These are phyloP conservation scores for Lagorchestes hirsutus DNA, from an alignment of 2,797 vertebrate species.

Conservation along the genomic window DNA sequence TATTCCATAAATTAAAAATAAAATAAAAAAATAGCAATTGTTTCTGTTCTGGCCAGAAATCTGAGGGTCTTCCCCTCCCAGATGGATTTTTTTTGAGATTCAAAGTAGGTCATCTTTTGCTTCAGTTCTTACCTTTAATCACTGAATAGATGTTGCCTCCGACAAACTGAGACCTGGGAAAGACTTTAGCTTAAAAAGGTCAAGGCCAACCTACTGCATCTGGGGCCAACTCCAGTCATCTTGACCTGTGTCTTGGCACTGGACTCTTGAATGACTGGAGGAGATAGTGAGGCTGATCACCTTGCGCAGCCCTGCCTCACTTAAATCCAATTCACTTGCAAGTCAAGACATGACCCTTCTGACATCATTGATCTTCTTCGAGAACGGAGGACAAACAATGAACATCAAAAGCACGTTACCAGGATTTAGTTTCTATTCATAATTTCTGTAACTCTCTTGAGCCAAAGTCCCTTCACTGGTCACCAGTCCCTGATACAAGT, in stretches of 20 bases:
- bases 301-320: neutral
- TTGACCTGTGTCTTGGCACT: too few species aligned
- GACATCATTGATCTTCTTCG: neutral
- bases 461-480: neutral
- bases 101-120: neutral
- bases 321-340: neutral
- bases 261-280: neutral
- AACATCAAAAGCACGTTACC: neutral
- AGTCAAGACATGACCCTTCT: neutral
- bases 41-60: too few species aligned
- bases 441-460: neutral
- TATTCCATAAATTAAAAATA: neutral
- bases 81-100: neutral
- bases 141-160: neutral
- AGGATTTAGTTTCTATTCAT: neutral
- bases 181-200: neutral
- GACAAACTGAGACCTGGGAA: neutral
- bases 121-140: neutral
- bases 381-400: neutral
- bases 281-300: neutral
- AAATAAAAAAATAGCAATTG: neutral
- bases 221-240: too few species aligned
- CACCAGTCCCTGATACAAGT: neutral
- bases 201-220: neutral
- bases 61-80: neutral